Percentiles rank a stretch among this genome's conserved stretches.
phyloP scores from a whole-genome alignment of 2,113 vertebrate genomes.

The Halichoeres trimaculatus region DNA sequence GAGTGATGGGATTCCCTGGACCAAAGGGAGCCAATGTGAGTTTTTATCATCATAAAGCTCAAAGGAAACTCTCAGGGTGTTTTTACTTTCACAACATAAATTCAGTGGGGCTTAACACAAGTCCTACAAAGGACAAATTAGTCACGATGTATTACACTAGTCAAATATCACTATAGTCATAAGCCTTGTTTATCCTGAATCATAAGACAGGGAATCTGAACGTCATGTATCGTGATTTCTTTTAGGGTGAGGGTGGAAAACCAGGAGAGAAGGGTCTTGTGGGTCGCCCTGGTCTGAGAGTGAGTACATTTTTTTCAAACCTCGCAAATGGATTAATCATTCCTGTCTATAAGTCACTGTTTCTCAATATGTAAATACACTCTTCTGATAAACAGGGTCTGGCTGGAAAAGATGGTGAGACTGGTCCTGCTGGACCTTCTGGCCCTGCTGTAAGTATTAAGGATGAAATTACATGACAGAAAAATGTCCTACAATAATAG shows the following conservation, averaged over 20 bases:
- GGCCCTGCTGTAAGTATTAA: constrained; percentile 91
- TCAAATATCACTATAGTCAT: neutral
- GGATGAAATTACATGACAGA: neutral
- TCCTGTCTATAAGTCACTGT: neutral
- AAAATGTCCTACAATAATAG: neutral
- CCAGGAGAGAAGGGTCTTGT: constrained; percentile 94
- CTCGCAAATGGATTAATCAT: neutral
- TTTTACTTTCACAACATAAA: neutral
- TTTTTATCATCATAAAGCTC: neutral
- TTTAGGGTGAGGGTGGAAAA: constrained; percentile 93
- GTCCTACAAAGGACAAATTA: neutral
- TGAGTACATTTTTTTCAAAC: constrained; percentile 77
- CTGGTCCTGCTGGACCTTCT: constrained; percentile 88
- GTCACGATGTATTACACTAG: neutral
- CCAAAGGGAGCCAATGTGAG: constrained; percentile 94
- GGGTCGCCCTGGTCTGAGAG: constrained; percentile 91
- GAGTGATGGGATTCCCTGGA: constrained; percentile 98
- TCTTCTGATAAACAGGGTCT: constrained; percentile 87
- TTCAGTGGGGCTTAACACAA: neutral
- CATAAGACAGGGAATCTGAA: neutral
- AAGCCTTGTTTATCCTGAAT: neutral
- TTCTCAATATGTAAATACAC: constrained; percentile 1
- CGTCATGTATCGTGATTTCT: constrained; percentile 20
- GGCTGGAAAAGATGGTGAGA: constrained; percentile 97
- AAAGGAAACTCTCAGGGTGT: neutral